Evolutionary conservation across 2,888 invertebrate genomes (phyloP).

Genomic region (Adela reaumurella): DNA sequence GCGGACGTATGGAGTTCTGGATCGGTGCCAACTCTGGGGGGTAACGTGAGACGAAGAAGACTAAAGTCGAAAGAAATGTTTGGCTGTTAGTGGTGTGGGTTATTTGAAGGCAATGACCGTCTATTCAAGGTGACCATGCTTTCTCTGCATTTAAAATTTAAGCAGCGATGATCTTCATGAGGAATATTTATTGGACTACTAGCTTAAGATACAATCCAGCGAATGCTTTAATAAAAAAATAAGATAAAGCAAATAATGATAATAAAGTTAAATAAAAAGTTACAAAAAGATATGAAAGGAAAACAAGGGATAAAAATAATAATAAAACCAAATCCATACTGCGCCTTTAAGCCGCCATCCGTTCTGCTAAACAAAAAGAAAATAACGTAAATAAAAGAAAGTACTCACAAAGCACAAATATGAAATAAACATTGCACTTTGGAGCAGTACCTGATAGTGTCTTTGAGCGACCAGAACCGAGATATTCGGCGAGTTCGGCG

Average conservation of each 20-base stretch:
- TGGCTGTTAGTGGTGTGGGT: too few species aligned
- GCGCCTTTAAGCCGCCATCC: background rate
- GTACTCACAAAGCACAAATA: constrained; percentile 44
- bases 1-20: background rate
- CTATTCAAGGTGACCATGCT: too few species aligned
- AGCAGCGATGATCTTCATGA: too few species aligned
- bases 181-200: too few species aligned
- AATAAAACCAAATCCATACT: constrained; percentile 3
- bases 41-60: too few species aligned
- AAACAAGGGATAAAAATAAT: constrained; percentile 17
- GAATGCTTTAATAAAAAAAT: constrained; percentile 3
- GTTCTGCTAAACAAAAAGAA: constrained; percentile 1
- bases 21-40: background rate
- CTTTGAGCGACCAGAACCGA: constrained; percentile 59
- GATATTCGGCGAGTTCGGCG: constrained; percentile 73
- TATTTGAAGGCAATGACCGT: too few species aligned
- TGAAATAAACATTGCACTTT: constrained; percentile 3
- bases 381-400: constrained; percentile 28
- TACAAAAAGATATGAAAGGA: constrained; percentile 7
- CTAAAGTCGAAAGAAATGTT: too few species aligned
- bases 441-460: constrained; percentile 52
- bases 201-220: too few species aligned
- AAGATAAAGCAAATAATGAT: constrained; percentile 10
- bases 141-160: too few species aligned
- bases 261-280: constrained; percentile 9